A percentile compares a stretch with the other conserved stretches of the same genome.
These are phyloP conservation scores for Austrolebias charrua DNA, from an alignment of 2,797 vertebrate genomes.

Conservation along the genomic window DNA sequence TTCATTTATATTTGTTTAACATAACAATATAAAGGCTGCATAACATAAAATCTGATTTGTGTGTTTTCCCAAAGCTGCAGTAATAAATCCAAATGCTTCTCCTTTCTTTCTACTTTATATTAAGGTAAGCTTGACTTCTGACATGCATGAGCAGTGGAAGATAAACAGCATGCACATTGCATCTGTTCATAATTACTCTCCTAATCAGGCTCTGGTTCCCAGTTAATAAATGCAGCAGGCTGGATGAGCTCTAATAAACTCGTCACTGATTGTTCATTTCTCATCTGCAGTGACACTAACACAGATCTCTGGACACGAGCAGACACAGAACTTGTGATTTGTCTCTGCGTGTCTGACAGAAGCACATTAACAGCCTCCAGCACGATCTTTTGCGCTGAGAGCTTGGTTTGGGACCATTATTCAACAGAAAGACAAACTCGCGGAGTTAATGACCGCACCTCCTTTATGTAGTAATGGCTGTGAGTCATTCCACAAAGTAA, in stretches of 20 bases:
- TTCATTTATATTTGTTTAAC: too few relatives aligned
- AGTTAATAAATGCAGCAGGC: constrained; percentile 43
- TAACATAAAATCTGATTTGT: too few relatives aligned
- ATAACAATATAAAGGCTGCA: too few relatives aligned
- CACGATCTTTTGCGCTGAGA: constrained; percentile 28
- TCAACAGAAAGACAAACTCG: neutral
- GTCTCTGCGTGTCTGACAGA: constrained; percentile 2
- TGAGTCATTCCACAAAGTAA: constrained; percentile 25
- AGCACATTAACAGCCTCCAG: constrained; percentile 12
- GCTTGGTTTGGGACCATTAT: constrained; percentile 22
- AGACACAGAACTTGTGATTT: constrained; percentile 6
- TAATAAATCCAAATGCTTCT: too few relatives aligned
- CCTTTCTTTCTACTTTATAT: too few relatives aligned
- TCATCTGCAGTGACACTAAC: constrained; percentile 14
- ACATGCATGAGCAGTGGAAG: neutral
- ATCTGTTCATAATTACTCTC: constrained; percentile 45
- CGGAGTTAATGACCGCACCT: constrained; percentile 24
- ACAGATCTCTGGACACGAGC: neutral
- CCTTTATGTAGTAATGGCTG: constrained; percentile 30
- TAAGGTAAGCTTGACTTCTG: neutral
- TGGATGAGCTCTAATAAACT: constrained; percentile 10
- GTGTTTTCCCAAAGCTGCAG: too few relatives aligned
- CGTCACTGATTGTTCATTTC: constrained; percentile 22
- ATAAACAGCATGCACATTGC: neutral
- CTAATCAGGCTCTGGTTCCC: constrained; percentile 48